Evolutionary conservation across 53 echinoderm and acorn worm species (phyloP).

Genomic region (Temnopleurus reevesii): DNA sequence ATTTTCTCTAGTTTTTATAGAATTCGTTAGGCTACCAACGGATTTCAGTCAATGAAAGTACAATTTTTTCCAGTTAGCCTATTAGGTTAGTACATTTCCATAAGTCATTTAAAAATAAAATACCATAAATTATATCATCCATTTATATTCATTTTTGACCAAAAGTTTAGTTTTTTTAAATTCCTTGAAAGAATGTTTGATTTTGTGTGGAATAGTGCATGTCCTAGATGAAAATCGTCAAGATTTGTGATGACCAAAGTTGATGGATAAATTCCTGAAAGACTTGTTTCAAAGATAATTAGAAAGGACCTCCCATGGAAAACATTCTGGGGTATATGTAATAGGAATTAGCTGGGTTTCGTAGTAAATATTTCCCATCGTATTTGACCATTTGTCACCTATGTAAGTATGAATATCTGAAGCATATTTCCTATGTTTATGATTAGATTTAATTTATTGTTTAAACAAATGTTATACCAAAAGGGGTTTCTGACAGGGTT

Average conservation of each 20-base stretch:
- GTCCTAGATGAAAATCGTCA: no score
- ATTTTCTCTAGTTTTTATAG: background rate
- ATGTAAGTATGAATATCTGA: background rate
- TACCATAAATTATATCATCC: no score
- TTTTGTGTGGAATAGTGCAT: slow-evolving; percentile 32
- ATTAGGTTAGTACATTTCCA: background rate
- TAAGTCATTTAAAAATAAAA: background rate
- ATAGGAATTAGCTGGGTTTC: slow-evolving; percentile 2
- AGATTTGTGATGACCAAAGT: slow-evolving; percentile 24
- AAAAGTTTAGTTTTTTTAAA: background rate
- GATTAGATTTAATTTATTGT: slow-evolving; percentile 7
- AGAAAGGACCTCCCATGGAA: slow-evolving; percentile 23
- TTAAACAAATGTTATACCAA: background rate
- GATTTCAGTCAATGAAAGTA: background rate
- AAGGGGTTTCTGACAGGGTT: background rate
- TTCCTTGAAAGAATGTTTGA: background rate
- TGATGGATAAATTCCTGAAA: background rate
- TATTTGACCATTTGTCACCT: background rate
- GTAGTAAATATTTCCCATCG: background rate
- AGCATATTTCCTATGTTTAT: no score
- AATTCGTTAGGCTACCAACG: no score
- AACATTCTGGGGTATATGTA: slow-evolving; percentile 29
- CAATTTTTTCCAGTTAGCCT: background rate
- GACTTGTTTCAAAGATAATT: no score
- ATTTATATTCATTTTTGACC: background rate